Evolutionary conservation across 2,888 invertebrate genomes (phyloP).

Genomic region (Apoderus coryli): DNA sequence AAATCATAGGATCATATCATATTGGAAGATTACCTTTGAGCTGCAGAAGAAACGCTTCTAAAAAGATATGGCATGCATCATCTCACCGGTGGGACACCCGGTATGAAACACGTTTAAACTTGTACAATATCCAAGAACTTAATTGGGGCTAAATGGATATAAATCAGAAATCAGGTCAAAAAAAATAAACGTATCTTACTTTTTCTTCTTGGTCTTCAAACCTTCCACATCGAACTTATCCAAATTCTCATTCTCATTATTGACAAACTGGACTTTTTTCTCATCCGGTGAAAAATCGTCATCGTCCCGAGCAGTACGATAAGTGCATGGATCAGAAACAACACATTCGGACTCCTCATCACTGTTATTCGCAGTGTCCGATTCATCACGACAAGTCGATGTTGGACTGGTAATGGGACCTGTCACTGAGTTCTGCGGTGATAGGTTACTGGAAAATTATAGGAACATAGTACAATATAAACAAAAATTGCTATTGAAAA

Average conservation of each 20-base stretch:
- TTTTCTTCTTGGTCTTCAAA: constrained; percentile 32
- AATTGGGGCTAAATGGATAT: constrained; percentile 4
- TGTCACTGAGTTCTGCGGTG: no score
- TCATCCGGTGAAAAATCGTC: constrained; percentile 25
- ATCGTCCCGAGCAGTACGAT: constrained; percentile 19
- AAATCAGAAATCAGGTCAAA: constrained; percentile 3
- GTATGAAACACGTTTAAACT: no score
- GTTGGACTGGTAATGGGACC: no score
- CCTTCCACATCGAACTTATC: constrained; percentile 25
- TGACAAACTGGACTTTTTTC: constrained; percentile 38
- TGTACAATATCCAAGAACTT: constrained; percentile 5
- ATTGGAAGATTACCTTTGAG: no score
- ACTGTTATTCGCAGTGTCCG: constrained; percentile 24
- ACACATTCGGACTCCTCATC: constrained; percentile 30
- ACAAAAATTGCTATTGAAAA: no score
- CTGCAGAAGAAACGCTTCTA: no score
- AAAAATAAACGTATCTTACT: constrained; percentile 25
- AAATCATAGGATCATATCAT: no score
- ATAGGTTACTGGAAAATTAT: no score
- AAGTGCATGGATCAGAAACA: constrained; percentile 31
- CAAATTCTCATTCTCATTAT: constrained; percentile 31
- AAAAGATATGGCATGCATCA: no score
- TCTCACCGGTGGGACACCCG: no score
- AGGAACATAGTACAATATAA: no score
- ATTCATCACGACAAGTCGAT: no score